Percentiles rank a stretch among this genome's conserved stretches.
Conservation (phyloP, 2,113 vertebrate genomes). For the Cranoglanis bouderius region DNA sequence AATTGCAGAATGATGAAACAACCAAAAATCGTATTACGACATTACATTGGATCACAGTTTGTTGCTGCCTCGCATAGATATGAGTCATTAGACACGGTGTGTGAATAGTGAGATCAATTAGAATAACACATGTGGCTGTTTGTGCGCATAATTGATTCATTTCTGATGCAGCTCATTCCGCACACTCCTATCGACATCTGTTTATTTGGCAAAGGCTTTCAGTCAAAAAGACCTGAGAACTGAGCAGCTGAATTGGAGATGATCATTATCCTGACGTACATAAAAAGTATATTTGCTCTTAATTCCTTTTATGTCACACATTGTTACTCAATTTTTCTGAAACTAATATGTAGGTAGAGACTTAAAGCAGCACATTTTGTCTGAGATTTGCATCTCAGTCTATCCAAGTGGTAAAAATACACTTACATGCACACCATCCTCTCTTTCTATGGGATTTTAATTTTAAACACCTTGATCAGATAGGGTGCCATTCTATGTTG, state of each 20-base stretch:
- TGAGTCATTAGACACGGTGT: constrained; percentile 1
- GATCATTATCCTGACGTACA: not conserved
- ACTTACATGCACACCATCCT: not conserved
- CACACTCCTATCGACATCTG: not conserved
- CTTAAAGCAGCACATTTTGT: not conserved
- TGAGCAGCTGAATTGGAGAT: not conserved
- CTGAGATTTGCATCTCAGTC: not conserved
- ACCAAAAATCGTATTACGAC: not conserved
- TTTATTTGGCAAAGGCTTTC: not conserved
- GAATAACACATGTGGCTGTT: constrained; percentile 8
- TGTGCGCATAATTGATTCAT: constrained; percentile 39
- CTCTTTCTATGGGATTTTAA: not conserved
- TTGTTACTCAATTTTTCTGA: not conserved
- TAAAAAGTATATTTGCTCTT: not conserved
- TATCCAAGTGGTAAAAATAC: not conserved
- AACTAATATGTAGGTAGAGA: not conserved
- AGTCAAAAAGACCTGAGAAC: not conserved
- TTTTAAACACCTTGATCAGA: not conserved
- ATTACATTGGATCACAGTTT: not conserved
- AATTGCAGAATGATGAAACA: not conserved
- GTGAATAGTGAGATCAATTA: constrained; percentile 24
- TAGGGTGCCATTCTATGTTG: not conserved
- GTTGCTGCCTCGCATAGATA: constrained; percentile 25
- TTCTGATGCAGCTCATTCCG: constrained; percentile 10
- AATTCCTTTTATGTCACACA: not conserved